A percentile compares a stretch with the other conserved stretches of the same genome.
phyloP scores from a whole-genome alignment of 1,140 invertebrate species.

The Hypothenemus hampei region DNA sequence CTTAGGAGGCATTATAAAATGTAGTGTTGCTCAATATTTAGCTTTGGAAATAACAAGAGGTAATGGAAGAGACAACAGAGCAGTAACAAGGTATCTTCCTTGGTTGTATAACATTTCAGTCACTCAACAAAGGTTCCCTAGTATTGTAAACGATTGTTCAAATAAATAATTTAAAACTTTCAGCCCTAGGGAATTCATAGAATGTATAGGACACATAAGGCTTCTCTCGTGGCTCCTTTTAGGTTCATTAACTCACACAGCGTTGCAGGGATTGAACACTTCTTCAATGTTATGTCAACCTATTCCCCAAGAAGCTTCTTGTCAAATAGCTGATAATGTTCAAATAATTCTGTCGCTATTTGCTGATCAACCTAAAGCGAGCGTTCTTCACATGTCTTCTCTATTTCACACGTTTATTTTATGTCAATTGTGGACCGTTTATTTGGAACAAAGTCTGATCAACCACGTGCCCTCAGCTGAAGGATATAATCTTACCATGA shows the following conservation, averaged over 20 bases:
- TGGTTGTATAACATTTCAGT: conserved; percentile 87
- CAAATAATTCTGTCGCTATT: conserved; percentile 94
- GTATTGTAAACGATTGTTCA: not conserved
- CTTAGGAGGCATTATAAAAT: conserved; percentile 90
- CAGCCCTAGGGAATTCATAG: conserved; percentile 89
- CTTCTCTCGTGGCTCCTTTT: conserved; percentile 93
- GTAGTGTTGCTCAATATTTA: conserved; percentile 90
- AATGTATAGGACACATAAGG: conserved; percentile 92
- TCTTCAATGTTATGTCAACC: conserved; percentile 66
- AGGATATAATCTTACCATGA: conserved; percentile 65
- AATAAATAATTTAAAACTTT: conserved; percentile 26
- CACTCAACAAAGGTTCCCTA: conserved; percentile 71
- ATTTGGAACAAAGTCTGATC: conserved; percentile 85
- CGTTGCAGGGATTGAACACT: conserved; percentile 51
- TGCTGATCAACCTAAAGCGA: conserved; percentile 90
- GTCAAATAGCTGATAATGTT: conserved; percentile 94
- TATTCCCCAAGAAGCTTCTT: conserved; percentile 91
- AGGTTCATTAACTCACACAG: conserved; percentile 85
- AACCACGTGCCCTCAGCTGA: conserved; percentile 62
- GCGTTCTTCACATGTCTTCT: conserved; percentile 88
- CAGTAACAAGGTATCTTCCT: conserved; percentile 79
- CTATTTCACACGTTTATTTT: conserved; percentile 77
- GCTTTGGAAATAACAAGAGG: conserved; percentile 88
- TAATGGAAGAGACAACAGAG: conserved; percentile 78
- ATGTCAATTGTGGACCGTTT: conserved; percentile 96